Conservation (phyloP, 2,888 invertebrate species). For the Pachliopta kotzebuea region DNA sequence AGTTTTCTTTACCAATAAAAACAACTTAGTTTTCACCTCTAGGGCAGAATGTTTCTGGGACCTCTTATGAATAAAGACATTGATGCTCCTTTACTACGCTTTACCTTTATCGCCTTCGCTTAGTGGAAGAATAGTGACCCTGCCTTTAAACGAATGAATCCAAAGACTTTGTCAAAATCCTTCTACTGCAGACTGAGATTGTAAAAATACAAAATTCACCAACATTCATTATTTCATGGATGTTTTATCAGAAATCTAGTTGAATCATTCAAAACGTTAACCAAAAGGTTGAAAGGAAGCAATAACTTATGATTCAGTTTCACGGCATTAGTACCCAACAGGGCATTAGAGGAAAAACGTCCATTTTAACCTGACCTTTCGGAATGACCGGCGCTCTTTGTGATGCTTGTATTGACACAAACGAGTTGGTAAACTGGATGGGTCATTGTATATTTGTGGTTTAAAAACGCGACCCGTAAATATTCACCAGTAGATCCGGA, state of each 20-base stretch:
- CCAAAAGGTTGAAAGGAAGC: constrained; percentile 37
- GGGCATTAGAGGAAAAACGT: constrained; percentile 7
- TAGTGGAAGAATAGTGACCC: too few species aligned
- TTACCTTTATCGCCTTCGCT: too few species aligned
- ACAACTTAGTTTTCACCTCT: too few species aligned
- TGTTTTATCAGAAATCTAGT: not conserved
- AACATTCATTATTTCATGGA: not conserved
- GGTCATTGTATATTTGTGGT: constrained; percentile 10
- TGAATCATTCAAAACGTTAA: constrained; percentile 1
- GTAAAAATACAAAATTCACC: not conserved
- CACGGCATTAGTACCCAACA: constrained; percentile 37
- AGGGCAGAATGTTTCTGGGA: too few species aligned
- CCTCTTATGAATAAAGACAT: too few species aligned
- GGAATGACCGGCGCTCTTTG: constrained; percentile 10
- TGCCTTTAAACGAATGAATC: too few species aligned
- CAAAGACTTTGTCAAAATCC: too few species aligned
- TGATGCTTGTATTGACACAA: not conserved
- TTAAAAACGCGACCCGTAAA: not conserved
- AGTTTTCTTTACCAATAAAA: too few species aligned
- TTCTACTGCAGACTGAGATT: not conserved
- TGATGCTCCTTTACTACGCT: too few species aligned
- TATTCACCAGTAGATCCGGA: not conserved
- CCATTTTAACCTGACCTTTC: constrained; percentile 17
- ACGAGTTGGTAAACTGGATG: constrained; percentile 1
- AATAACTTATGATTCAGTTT: constrained; percentile 45